phyloP scores from a whole-genome alignment of 1,140 invertebrate species.

The Hypsibius dujardini region DNA sequence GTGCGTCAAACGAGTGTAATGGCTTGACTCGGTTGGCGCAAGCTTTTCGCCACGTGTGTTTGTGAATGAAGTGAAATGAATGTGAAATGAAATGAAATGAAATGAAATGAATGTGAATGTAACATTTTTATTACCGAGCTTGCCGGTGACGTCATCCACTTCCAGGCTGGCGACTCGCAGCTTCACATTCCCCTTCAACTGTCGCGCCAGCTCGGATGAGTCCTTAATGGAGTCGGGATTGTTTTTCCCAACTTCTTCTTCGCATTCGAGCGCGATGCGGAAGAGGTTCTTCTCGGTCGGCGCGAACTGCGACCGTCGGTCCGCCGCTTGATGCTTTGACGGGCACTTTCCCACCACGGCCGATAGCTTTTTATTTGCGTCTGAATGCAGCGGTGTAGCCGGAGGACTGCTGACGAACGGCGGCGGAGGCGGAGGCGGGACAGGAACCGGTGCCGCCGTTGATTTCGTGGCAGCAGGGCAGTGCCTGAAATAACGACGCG shows the following conservation, averaged over 20 bases:
- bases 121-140: neutral
- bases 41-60: too few species aligned
- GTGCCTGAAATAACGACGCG: too few species aligned
- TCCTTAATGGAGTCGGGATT: neutral
- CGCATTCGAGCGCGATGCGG: neutral
- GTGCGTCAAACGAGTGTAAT: too few species aligned
- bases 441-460: too few species aligned
- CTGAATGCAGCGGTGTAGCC: too few species aligned
- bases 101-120: neutral
- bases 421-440: too few species aligned
- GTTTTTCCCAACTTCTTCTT: neutral
- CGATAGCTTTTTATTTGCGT: conserved; percentile 4
- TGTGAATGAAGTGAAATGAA: too few species aligned
- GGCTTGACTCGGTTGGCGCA: too few species aligned
- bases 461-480: too few species aligned
- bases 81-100: too few species aligned
- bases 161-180: neutral
- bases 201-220: neutral
- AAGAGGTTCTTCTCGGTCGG: conserved; percentile 4
- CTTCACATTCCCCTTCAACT: neutral
- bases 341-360: neutral
- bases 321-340: neutral
- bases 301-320: neutral
- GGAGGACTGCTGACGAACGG: too few species aligned
- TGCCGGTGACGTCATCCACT: neutral